Evolutionary conservation across 2,888 invertebrate species (phyloP).

Genomic region (Chymomyza fuscimana): DNA sequence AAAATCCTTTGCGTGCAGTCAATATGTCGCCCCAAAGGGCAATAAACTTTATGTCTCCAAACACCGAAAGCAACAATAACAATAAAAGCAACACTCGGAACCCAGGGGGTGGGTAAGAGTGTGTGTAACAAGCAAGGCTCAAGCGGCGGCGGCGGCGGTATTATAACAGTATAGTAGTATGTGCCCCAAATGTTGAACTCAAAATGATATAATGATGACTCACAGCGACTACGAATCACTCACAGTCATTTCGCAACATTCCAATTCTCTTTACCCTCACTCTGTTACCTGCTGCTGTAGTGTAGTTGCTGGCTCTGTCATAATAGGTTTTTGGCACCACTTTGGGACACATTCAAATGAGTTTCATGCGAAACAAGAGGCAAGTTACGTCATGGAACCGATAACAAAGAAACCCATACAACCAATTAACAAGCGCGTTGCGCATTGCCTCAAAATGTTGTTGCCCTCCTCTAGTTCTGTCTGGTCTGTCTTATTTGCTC

Average conservation of each 20-base stretch:
- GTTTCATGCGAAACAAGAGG: constrained; percentile 39
- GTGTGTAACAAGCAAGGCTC: not conserved
- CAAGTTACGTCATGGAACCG: constrained; percentile 57
- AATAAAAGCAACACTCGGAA: constrained; percentile 32
- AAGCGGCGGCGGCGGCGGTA: constrained; percentile 1
- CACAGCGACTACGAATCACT: not conserved
- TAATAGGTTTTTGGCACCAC: constrained; percentile 44
- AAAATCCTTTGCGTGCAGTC: constrained; percentile 72
- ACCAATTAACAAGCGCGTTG: not conserved
- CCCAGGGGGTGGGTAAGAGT: not conserved
- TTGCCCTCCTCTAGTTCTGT: not conserved
- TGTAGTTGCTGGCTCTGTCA: constrained; percentile 33
- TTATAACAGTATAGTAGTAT: no score
- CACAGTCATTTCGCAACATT: constrained; percentile 5
- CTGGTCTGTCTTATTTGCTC: not conserved
- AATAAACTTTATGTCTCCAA: constrained; percentile 63
- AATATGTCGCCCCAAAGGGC: constrained; percentile 67
- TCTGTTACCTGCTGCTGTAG: constrained; percentile 31
- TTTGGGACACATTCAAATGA: constrained; percentile 36
- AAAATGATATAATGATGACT: constrained; percentile 7
- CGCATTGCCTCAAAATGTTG: not conserved
- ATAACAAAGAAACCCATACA: not conserved
- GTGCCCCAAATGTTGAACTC: constrained; percentile 50
- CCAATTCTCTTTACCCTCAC: constrained; percentile 5
- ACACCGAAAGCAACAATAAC: constrained; percentile 52